phyloP scores from a whole-genome alignment of 2,888 invertebrate species.

The Palloptera scutellata region DNA sequence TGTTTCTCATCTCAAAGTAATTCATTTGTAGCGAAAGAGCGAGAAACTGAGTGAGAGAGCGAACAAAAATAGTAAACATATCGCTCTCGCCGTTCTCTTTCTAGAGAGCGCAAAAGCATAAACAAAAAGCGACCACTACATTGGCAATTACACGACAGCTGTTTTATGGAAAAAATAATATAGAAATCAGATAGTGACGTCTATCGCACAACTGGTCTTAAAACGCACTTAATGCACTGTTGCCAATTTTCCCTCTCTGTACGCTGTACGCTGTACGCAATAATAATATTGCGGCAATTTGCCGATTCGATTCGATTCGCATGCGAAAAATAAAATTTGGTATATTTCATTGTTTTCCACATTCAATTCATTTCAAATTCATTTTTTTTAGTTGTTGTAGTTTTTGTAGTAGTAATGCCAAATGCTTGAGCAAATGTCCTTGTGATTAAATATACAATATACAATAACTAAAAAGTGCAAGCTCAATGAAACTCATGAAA shows the following conservation, averaged over 20 bases:
- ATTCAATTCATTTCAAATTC: no score
- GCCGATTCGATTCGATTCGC: background rate
- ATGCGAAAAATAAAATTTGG: background rate
- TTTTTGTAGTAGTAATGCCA: constrained; percentile 52
- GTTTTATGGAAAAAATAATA: constrained; percentile 25
- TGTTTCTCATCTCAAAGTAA: no score
- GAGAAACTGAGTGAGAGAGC: no score
- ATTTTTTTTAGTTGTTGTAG: background rate
- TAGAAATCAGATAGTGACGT: constrained; percentile 43
- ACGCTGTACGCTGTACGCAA: constrained; percentile 1
- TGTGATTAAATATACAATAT: constrained; percentile 48
- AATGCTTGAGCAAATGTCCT: constrained; percentile 52
- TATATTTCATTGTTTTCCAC: no score
- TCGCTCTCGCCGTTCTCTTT: no score
- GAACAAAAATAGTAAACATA: no score
- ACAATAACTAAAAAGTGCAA: no score
- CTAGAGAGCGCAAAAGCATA: constrained; percentile 8
- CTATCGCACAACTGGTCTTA: constrained; percentile 35
- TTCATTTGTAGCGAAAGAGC: no score
- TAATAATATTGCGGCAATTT: background rate
- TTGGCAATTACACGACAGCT: constrained; percentile 30
- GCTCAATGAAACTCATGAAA: no score
- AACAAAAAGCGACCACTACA: constrained; percentile 24
- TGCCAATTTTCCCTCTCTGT: constrained; percentile 50
- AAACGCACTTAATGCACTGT: constrained; percentile 44